These are phyloP conservation scores for Nymphalis io DNA, from an alignment of 1,140 invertebrate species.

Conservation along the genomic window DNA sequence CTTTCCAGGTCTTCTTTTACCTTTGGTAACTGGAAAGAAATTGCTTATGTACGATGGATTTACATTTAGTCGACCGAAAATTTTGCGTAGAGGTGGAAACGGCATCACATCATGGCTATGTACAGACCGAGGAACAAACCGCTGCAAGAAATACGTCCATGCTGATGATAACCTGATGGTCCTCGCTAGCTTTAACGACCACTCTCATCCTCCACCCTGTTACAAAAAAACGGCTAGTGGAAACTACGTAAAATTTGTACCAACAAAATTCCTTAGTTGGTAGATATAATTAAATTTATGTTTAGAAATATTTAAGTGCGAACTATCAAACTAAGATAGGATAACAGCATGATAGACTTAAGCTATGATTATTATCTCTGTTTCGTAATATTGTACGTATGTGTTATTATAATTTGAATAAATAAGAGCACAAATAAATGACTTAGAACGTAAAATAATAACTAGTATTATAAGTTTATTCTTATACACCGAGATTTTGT, in stretches of 20 bases:
- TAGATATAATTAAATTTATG: background rate
- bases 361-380: too few relatives aligned
- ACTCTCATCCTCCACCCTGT: conserved; percentile 32
- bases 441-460: too few relatives aligned
- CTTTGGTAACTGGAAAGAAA: conserved; percentile 25
- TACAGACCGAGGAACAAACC: conserved; percentile 29
- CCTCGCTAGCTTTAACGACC: conserved; percentile 20
- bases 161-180: conserved; percentile 17
- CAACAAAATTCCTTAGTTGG: background rate
- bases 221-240: conserved; percentile 23
- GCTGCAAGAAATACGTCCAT: conserved; percentile 39
- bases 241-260: conserved; percentile 27
- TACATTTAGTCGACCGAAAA: conserved; percentile 34
- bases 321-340: too few relatives aligned
- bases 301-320: background rate
- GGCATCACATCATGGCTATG: conserved; percentile 34
- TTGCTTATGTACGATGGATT: conserved; percentile 37
- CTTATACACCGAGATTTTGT: too few relatives aligned
- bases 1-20: background rate
- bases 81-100: conserved; percentile 11
- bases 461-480: too few relatives aligned
- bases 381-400: too few relatives aligned
- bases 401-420: too few relatives aligned
- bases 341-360: too few relatives aligned
- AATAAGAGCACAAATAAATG: too few relatives aligned